Evolutionary conservation across 2,888 invertebrate genomes (phyloP).

Genomic region (Brenthis hecate): DNA sequence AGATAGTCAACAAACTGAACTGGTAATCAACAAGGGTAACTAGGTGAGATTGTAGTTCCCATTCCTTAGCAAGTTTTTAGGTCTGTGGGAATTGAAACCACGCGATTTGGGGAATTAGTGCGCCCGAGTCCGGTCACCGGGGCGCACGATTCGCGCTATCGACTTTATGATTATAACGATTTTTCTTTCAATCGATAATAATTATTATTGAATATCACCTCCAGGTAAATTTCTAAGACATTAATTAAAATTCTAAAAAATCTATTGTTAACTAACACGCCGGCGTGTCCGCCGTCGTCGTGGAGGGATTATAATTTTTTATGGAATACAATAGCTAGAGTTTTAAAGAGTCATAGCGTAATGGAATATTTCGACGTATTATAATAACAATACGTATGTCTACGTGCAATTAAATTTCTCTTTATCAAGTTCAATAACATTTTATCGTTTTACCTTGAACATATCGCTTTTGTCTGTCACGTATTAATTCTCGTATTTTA

Average conservation of each 20-base stretch:
- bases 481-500: constrained; percentile 34
- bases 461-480: constrained; percentile 60
- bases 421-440: constrained; percentile 74
- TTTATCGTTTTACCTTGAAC: constrained; percentile 74
- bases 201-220: no score
- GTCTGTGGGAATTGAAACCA: constrained; percentile 64
- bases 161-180: not conserved
- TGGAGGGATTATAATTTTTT: no score
- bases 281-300: no score
- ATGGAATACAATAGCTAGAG: not conserved
- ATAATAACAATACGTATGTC: constrained; percentile 25
- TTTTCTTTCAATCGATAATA: not conserved
- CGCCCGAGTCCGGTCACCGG: constrained; percentile 54
- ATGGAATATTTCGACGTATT: constrained; percentile 15
- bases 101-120: constrained; percentile 63
- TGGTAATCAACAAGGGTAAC: not conserved
- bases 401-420: constrained; percentile 51
- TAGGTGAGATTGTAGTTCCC: not conserved
- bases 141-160: constrained; percentile 36
- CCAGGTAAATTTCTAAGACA: no score
- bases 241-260: no score
- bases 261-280: no score
- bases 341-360: not conserved
- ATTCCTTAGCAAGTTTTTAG: constrained; percentile 52
- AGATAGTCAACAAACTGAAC: no score